A percentile compares a stretch with the other conserved stretches of the same genome.
phyloP scores from a whole-genome alignment of 2,888 invertebrate species.

The Epistrophe eligans region DNA sequence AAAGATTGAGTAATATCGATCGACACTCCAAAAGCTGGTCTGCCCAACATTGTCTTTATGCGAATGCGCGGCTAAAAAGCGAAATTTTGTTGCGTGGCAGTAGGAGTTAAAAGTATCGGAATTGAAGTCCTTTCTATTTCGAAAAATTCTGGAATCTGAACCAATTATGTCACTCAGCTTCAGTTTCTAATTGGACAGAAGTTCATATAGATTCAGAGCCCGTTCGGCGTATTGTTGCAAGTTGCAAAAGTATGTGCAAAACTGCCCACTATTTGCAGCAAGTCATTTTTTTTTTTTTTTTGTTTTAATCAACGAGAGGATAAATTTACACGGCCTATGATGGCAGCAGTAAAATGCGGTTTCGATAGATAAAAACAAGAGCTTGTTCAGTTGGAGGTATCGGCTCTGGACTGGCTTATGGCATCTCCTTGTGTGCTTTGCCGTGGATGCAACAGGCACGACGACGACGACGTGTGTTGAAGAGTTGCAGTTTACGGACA shows the following conservation, averaged over 20 bases:
- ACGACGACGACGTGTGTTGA: slow-evolving; percentile 46
- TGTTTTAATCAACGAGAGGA: slow-evolving; percentile 56
- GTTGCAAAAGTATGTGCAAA: slow-evolving; percentile 14
- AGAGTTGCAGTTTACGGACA: slow-evolving; percentile 37
- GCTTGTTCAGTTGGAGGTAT: slow-evolving; percentile 48
- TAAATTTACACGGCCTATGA: slow-evolving; percentile 71
- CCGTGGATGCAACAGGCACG: slow-evolving; percentile 60
- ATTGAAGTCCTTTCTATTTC: slow-evolving; percentile 71
- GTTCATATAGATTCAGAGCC: slow-evolving; percentile 22
- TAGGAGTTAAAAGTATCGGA: slow-evolving; percentile 10
- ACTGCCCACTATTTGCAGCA: slow-evolving; percentile 59
- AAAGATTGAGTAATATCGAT: slow-evolving; percentile 72
- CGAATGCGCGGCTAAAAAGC: slow-evolving; percentile 51
- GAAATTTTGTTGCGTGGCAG: slow-evolving; percentile 63
- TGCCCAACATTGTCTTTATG: slow-evolving; percentile 31
- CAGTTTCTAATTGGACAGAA: slow-evolving; percentile 65
- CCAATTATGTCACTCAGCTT: slow-evolving; percentile 74
- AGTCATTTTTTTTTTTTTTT: slow-evolving; percentile 11
- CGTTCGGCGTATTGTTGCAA: slow-evolving; percentile 26
- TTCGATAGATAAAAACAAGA: slow-evolving; percentile 62
- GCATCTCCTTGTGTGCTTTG: slow-evolving; percentile 64
- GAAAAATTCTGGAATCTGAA: slow-evolving; percentile 64
- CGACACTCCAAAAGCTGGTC: slow-evolving; percentile 39
- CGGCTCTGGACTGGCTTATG: slow-evolving; percentile 59
- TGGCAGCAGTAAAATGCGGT: slow-evolving; percentile 67